Base-by-base conservation (phyloP, 2,113 vertebrate species). In the Lepus timidus region DNA sequence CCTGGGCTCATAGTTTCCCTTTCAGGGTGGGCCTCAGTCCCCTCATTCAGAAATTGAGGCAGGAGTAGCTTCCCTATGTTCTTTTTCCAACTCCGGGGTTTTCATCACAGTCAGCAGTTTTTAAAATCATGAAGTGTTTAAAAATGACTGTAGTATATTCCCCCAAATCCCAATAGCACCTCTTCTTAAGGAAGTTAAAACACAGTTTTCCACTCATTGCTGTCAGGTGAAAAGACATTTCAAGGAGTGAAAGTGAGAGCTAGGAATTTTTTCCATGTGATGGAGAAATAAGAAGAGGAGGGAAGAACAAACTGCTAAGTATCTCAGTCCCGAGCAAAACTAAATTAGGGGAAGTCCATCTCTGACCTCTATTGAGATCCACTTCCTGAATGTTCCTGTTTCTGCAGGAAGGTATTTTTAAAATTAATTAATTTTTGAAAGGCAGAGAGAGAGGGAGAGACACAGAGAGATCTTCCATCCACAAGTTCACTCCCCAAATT, bases 131-230 rank as follows among this genome's bases (percentile, higher is more conserved):
- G 14, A 90, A 73, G 19, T 81, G 9, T 68, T 91, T 96, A 33
- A 67, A 94, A 90, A 87, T 71, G 36, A 91, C 49, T 65, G 0
- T 23, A 71, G 64, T 71, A 10, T 64, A 93, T 71, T 88, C 8
- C 36, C 65, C 49, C 61, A 33, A 91, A 51, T 93, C 19, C 71
- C 39, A 39, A 70, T 55, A 81, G 70, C 10, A 71, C 36, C 10
- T 68, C 49, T 94, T 86, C 79, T 78, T 61, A 31, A 73, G 70
- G 23, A 16, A 1, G 62, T 91, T 36, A 80, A 84, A 96, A 89
- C 36, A 68, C 58, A 85, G 36, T 78, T 85, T 83, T 88, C 80
- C 20, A 76, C 81, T 94, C 68, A 89, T 95, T 97, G 92, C 81
- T 88, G 16, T 33, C n/a, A 49, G n/a, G 22, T 92, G 31, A 90